Base-by-base conservation (phyloP, 2,113 vertebrate species). In the Empidonax alnorum region DNA sequence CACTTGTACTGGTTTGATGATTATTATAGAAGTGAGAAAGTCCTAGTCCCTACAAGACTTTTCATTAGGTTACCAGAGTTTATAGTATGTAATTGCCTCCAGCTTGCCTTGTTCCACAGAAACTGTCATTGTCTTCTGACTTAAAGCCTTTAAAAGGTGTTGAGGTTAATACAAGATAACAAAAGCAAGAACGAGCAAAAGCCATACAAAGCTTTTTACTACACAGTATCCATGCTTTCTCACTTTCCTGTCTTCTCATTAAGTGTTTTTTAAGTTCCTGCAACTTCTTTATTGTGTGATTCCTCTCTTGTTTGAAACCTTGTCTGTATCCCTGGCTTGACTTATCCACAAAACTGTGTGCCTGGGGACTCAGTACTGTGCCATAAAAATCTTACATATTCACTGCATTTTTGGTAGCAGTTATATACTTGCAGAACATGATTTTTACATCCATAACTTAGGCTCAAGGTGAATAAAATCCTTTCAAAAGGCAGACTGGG, bases 41-140 rank as follows among this genome's bases (percentile, higher is more conserved):
- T 83, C 39, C 37, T 58, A 14, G 14, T 47, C 22, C 37, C 37
- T 33, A 19, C 35, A 53, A 76, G 7, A 27, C 4, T 28, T 79
- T 42, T 55, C 17, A 59, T 68, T 79, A 73, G 53, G 72, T 83
- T 62, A 47, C n/a, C 6, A 9, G 19, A 59, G n/a, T 61, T 73
- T 86, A 31, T 33, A 42, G 7, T 8, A 5, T n/a, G 20, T 55
- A 66, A 15, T 33, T 55, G 27, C 31, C 33, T 73, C 18, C 50
- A 50, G 30, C 23, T 35, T 77, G 46, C 53, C 25, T 87, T 50
- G 18, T 11, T 87, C 63, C 65, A 46, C 25, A 59, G 35, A 35
- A 53, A n/a, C 8, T 3, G 39, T 53, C 47, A 28, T 31, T 0
- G 0, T 20, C 35, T 77, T 87, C 59, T 9, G 3, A 18, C 61